Evolutionary conservation across 2,888 invertebrate genomes (phyloP).

Genomic region (Miltochrista miniata): DNA sequence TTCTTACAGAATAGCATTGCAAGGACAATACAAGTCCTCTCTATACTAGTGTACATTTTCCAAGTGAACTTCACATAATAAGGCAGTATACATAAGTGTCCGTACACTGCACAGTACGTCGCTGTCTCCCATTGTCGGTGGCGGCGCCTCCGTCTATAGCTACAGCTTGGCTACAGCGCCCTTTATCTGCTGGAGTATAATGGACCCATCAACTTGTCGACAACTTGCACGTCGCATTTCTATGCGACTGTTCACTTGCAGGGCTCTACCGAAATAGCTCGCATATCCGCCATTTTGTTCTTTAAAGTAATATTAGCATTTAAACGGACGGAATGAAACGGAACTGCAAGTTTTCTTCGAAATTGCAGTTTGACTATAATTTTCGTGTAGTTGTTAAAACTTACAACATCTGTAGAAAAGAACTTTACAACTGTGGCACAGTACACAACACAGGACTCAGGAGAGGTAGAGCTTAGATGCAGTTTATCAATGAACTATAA

Average conservation of each 20-base stretch:
- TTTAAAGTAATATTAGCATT: slow-evolving; percentile 7
- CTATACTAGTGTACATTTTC: neutral
- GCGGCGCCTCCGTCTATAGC: slow-evolving; percentile 21
- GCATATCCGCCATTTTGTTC: slow-evolving; percentile 3
- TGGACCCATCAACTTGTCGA: slow-evolving; percentile 38
- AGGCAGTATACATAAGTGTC: slow-evolving; percentile 7
- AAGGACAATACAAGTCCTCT: neutral
- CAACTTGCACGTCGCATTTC: slow-evolving; percentile 30
- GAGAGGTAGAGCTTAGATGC: too few relatives aligned
- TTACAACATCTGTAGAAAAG: too few relatives aligned
- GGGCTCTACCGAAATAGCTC: slow-evolving; percentile 16
- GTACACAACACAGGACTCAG: too few relatives aligned
- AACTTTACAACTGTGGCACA: too few relatives aligned
- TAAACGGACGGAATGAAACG: slow-evolving; percentile 3
- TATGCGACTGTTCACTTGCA: slow-evolving; percentile 19
- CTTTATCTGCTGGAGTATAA: slow-evolving; percentile 33
- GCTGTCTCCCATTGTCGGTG: slow-evolving; percentile 33
- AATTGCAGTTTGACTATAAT: too few relatives aligned
- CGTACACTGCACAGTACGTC: slow-evolving; percentile 10
- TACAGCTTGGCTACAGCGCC: slow-evolving; percentile 15
- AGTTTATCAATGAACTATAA: too few relatives aligned
- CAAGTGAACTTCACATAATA: slow-evolving; percentile 7
- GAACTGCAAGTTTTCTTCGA: neutral
- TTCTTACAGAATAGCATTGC: neutral
- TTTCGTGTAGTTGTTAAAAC: too few relatives aligned